Base-by-base conservation (phyloP, 1,140 invertebrate species). In the Lethrus apterus region DNA sequence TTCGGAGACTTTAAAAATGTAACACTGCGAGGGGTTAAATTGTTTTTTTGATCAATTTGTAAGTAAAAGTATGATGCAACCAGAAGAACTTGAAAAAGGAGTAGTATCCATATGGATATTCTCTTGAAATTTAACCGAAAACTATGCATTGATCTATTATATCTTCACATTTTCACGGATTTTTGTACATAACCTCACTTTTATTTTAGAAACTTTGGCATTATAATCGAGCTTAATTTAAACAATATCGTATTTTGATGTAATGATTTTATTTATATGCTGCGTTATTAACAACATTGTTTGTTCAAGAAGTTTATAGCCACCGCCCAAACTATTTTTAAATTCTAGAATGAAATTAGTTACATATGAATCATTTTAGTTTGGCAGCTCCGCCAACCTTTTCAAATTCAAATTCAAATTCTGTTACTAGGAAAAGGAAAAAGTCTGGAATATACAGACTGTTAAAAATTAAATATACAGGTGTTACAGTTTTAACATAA, bases 21-120 rank as follows among this genome's bases (percentile, higher is more conserved):
- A 26, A 7, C 5, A 26, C 5, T 26, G 23, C n/a, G n/a, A 26
- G 5, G 23, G 23, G n/a, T n/a, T n/a, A n/a, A n/a, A n/a, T n/a
- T n/a, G n/a, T 36, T n/a, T n/a, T n/a, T n/a, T n/a, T n/a, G n/a
- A n/a, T 34, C 45, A 29, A 48, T 47, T 51, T 59, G 54, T 17
- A 59, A 36, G 32, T 53, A 58, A 47, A 59, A 62, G 47, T 63
- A 65, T 4, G 55, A 52, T 14, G 46, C 49, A 45, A 58, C 52
- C 33, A 63, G 45, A 4, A 62, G 38, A 20, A 63, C 31, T 50
- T 63, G 60, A 32, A 53, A 43, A 15, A 56, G 20, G 14, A 61
- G 38, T 9, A 61, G 38, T 29, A 54, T 48, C 51, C 59, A 53
- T 48, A 63, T 30, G 47, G 54, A 52, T 48, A 58, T 38, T 57